Conservation (phyloP, 2,888 invertebrate genomes). For the Neoaliturus tenellus region DNA sequence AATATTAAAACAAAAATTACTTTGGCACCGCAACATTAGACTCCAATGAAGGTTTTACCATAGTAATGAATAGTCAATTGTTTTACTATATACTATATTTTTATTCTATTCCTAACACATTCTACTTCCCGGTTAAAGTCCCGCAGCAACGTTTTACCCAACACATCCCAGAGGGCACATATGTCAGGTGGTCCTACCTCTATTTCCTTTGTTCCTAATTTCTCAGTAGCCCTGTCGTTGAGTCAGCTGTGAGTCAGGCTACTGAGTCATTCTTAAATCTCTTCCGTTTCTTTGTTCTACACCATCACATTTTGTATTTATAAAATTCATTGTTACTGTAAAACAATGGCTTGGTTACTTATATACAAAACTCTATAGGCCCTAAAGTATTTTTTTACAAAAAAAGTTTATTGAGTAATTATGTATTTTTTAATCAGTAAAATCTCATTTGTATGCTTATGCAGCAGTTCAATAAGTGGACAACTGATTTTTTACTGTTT, state of each 20-base stretch:
- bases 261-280: not conserved
- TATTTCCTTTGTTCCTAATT: not conserved
- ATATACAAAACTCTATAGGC: not conserved
- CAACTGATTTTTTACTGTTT: constrained; percentile 1
- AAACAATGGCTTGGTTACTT: not conserved
- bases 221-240: not conserved
- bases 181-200: not conserved
- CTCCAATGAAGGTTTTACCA: too few species aligned
- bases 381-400: not conserved
- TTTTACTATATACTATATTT: too few species aligned
- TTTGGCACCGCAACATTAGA: too few species aligned
- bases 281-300: constrained; percentile 3
- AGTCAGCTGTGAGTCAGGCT: not conserved
- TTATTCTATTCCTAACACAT: too few species aligned
- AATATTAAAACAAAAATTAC: too few species aligned
- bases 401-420: too few species aligned
- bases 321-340: not conserved
- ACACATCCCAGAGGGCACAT: not conserved
- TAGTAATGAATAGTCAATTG: too few species aligned
- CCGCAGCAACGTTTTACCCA: too few species aligned
- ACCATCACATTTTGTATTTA: not conserved
- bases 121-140: too few species aligned
- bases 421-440: not conserved
- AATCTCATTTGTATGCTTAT: not conserved
- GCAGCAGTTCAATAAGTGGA: not conserved